Conservation (phyloP, 2,888 invertebrate species). For the Hipparchia sbordonii region DNA sequence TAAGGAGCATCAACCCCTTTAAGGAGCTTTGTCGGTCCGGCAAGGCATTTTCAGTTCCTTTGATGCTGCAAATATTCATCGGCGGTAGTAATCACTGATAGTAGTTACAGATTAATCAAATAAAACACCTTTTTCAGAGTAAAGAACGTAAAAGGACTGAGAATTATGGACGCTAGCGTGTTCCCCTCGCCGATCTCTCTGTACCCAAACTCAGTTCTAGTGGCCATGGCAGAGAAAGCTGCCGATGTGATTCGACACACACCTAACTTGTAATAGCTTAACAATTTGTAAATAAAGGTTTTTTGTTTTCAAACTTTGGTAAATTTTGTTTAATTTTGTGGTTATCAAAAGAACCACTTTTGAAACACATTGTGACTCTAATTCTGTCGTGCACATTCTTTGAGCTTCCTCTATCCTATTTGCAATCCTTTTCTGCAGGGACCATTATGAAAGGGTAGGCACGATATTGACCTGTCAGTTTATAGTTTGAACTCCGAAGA, state of each 20-base stretch:
- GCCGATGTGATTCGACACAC: slow-evolving; percentile 77
- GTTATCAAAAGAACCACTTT: neutral
- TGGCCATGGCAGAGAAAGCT: slow-evolving; percentile 86
- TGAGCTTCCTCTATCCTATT: too few species aligned
- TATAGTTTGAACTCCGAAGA: too few species aligned
- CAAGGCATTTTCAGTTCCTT: too few species aligned
- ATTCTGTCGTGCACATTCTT: neutral
- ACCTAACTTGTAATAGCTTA: neutral
- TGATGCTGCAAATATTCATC: too few species aligned
- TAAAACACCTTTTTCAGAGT: slow-evolving; percentile 74
- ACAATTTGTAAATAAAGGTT: slow-evolving; percentile 1
- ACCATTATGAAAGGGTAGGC: too few species aligned
- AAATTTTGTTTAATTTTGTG: neutral
- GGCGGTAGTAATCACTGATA: too few species aligned
- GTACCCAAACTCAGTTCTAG: slow-evolving; percentile 87
- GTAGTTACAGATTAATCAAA: neutral
- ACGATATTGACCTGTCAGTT: too few species aligned
- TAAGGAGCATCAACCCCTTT: too few species aligned
- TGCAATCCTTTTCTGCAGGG: too few species aligned
- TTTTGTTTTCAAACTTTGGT: neutral
- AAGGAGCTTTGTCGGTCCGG: too few species aligned
- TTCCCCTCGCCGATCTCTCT: slow-evolving; percentile 90
- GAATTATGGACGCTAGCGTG: slow-evolving; percentile 92
- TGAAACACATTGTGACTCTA: neutral
- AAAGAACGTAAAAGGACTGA: slow-evolving; percentile 84